These are phyloP conservation scores for Leucophenga maculata DNA, from an alignment of 2,888 invertebrate species.

Conservation along the genomic window DNA sequence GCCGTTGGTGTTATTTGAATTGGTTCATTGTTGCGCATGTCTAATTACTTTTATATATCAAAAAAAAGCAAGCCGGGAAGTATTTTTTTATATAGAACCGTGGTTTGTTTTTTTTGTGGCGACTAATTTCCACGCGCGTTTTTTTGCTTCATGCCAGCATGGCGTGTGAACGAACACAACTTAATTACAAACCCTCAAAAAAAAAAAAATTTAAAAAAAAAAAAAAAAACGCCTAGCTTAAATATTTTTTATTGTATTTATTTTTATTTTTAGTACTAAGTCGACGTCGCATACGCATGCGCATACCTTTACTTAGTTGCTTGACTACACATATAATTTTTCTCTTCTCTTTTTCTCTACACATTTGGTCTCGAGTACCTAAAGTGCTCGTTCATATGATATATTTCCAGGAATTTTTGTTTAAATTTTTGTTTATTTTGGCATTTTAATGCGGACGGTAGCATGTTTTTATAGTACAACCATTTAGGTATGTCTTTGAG, in stretches of 20 bases:
- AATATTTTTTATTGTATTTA: neutral
- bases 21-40: constrained; percentile 46
- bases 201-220: too few relatives aligned
- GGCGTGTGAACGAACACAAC: constrained; percentile 47
- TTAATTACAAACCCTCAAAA: constrained; percentile 11
- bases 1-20: constrained; percentile 33
- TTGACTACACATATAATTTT: neutral
- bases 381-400: constrained; percentile 40
- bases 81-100: neutral
- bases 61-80: too few relatives aligned
- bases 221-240: neutral
- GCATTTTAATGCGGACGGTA: constrained; percentile 42
- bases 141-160: constrained; percentile 3
- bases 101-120: too few relatives aligned
- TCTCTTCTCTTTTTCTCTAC: neutral
- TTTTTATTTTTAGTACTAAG: constrained; percentile 1
- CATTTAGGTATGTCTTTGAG: constrained; percentile 20
- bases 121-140: constrained; percentile 13
- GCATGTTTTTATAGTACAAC: constrained; percentile 43
- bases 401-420: constrained; percentile 53
- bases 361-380: constrained; percentile 46
- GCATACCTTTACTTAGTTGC: neutral
- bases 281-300: neutral
- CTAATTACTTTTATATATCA: constrained; percentile 56
- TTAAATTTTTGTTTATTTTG: constrained; percentile 33